A percentile compares a stretch with the other conserved stretches of the same genome.
These are phyloP conservation scores for roundworm (Caenorhabditis elegans) DNA, from an alignment of 1,140 invertebrate genomes.

Conservation along the genomic window WBcel235 BX284602.5:7320501-7321000, in stretches of 20 bases:
- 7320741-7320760: constrained; percentile 43
- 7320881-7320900: constrained; percentile 48
- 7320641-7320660: constrained; percentile 9
- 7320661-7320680: constrained; percentile 46
- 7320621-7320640: constrained; percentile 33
- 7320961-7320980: constrained; percentile 31
- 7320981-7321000: not conserved
- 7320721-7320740: constrained; percentile 46
- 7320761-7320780: constrained; percentile 44
- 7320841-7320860: not conserved
- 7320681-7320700: constrained; percentile 43
- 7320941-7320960: constrained; percentile 49
- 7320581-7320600: no score
- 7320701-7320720: constrained; percentile 42
- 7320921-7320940: constrained; percentile 49
- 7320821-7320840: not conserved
- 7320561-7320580: no score
- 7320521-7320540: not conserved
- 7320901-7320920: constrained; percentile 43
- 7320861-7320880: constrained; percentile 41
- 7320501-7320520: no score
- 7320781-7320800: constrained; percentile 42
- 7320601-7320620: not conserved
- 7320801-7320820: constrained; percentile 32
- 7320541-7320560: no score